phyloP scores from a whole-genome alignment of 2,797 vertebrate species.

The Catharus ustulatus region DNA sequence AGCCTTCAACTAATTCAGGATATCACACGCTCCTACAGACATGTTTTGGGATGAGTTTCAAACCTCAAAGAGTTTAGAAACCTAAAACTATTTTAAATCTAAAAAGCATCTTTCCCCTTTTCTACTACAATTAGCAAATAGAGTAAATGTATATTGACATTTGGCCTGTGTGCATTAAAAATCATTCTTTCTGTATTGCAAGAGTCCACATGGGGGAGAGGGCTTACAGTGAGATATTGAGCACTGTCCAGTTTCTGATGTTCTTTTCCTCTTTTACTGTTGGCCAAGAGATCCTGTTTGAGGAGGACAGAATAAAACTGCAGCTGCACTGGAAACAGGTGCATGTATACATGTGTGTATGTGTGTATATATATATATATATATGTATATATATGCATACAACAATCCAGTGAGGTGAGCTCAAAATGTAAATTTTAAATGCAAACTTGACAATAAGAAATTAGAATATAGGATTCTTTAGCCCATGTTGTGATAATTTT shows the following conservation, averaged over 20 bases:
- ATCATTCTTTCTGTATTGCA: neutral
- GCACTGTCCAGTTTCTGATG: neutral
- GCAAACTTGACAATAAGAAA: neutral
- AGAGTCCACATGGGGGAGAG: rapidly evolving
- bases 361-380: rapidly evolving
- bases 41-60: neutral
- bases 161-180: neutral
- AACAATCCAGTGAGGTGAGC: neutral
- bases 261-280: neutral
- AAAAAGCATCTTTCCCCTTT: neutral
- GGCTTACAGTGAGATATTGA: neutral
- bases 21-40: neutral
- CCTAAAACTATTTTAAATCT: neutral
- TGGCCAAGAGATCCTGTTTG: neutral
- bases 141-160: neutral
- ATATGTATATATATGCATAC: rapidly evolving
- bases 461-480: neutral
- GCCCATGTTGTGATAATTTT: neutral
- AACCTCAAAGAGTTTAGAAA: neutral
- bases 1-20: neutral
- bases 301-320: neutral
- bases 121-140: neutral
- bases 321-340: neutral
- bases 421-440: neutral
- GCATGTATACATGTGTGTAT: rapidly evolving